Conservation (phyloP, 2,888 invertebrate species). For the Sialis lutaria region DNA sequence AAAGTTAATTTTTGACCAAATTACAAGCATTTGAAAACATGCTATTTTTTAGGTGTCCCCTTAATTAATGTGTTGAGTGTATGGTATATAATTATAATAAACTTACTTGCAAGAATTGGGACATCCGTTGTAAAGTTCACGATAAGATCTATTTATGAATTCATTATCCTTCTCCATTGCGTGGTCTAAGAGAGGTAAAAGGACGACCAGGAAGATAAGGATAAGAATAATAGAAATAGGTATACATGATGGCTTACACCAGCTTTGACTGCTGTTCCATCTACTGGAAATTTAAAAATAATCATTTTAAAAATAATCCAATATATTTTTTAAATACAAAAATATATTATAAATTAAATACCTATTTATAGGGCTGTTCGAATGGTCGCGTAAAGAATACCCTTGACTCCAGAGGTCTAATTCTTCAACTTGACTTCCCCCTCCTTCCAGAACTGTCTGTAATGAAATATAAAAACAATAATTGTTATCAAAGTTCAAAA, state of each 20-base stretch:
- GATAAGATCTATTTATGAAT: constrained; percentile 21
- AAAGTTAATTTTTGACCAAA: no score
- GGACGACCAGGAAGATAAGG: constrained; percentile 60
- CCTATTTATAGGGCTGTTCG: constrained; percentile 41
- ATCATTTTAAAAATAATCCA: no score
- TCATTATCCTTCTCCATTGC: constrained; percentile 31
- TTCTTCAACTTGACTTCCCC: constrained; percentile 49
- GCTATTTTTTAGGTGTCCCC: no score
- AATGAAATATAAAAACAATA: constrained; percentile 11
- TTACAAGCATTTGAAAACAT: no score
- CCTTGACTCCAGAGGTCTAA: constrained; percentile 62
- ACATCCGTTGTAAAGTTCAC: constrained; percentile 27
- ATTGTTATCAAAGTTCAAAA: no score
- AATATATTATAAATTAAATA: constrained; percentile 15
- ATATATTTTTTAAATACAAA: no score
- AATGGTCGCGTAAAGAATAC: constrained; percentile 52
- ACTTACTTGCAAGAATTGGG: constrained; percentile 45
- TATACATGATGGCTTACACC: constrained; percentile 72
- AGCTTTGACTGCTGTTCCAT: constrained; percentile 39
- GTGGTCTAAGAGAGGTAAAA: constrained; percentile 57
- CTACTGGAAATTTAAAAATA: constrained; percentile 17
- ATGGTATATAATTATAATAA: no score
- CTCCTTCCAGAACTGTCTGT: constrained; percentile 52
- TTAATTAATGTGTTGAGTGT: no score
- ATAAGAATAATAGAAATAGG: constrained; percentile 66